These are phyloP conservation scores for Candidula unifasciata DNA, from an alignment of 2,888 invertebrate species.

Conservation along the genomic window DNA sequence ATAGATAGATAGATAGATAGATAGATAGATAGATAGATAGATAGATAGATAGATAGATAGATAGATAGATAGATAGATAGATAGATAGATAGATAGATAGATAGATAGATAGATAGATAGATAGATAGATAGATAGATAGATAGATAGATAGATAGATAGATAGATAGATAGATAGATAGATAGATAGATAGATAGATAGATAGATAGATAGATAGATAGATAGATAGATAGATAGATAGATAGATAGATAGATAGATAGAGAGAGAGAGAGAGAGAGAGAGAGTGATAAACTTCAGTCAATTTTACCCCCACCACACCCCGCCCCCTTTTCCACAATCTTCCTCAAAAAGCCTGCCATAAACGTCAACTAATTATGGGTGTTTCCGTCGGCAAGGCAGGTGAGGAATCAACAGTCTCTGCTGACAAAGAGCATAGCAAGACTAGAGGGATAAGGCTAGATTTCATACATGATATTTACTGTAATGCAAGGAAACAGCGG, in stretches of 20 bases:
- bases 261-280: background rate
- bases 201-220: constrained; percentile 10
- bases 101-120: constrained; percentile 12
- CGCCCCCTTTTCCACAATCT: too few species aligned
- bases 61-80: background rate
- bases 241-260: background rate
- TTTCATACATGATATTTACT: too few species aligned
- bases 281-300: too few species aligned
- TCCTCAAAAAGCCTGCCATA: too few species aligned
- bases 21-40: background rate
- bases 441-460: too few species aligned
- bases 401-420: too few species aligned
- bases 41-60: constrained; percentile 11
- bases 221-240: background rate
- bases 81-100: constrained; percentile 14
- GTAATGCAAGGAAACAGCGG: too few species aligned
- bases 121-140: constrained; percentile 16
- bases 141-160: constrained; percentile 6
- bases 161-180: constrained; percentile 10
- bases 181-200: constrained; percentile 6
- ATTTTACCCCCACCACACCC: too few species aligned
- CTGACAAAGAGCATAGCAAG: too few species aligned
- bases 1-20: background rate
- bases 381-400: too few species aligned
- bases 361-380: too few species aligned